phyloP scores from a whole-genome alignment of 2,888 invertebrate species.

The Capitulum mitella region DNA sequence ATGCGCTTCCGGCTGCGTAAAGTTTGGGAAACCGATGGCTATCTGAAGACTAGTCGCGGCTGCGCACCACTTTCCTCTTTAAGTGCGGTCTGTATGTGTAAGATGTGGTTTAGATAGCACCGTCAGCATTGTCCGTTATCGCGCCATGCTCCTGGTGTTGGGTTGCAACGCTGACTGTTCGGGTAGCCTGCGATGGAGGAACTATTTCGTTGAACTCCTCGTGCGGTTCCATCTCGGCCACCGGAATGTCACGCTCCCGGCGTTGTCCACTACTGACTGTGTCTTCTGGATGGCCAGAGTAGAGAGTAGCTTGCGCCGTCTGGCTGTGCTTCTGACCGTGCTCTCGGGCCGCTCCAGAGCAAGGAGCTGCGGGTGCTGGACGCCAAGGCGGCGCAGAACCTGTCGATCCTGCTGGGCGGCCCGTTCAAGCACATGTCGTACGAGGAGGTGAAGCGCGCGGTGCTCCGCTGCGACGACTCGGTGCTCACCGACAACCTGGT shows the following conservation, averaged over 20 bases:
- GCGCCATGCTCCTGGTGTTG: too few species aligned
- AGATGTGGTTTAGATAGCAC: neutral
- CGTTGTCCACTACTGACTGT: too few species aligned
- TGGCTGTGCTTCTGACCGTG: neutral
- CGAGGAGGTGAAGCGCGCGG: conserved; percentile 68
- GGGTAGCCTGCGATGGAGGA: too few species aligned
- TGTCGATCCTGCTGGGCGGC: conserved; percentile 75
- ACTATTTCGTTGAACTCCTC: too few species aligned
- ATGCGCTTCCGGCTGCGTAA: too few species aligned
- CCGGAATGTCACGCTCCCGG: too few species aligned
- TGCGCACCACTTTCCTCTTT: neutral
- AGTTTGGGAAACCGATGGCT: too few species aligned
- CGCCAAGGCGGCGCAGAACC: conserved; percentile 86
- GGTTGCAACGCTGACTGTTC: too few species aligned
- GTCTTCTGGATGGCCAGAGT: too few species aligned
- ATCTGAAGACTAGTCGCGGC: too few species aligned
- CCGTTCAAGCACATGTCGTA: conserved; percentile 76
- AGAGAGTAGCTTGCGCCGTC: too few species aligned
- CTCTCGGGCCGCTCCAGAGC: conserved; percentile 48
- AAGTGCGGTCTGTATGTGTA: neutral
- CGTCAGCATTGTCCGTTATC: neutral
- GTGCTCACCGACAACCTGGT: conserved; percentile 56
- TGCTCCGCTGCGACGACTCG: conserved; percentile 77
- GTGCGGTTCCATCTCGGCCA: too few species aligned
- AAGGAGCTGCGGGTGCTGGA: conserved; percentile 89